Base-by-base conservation (phyloP, 2,113 vertebrate genomes). In the Zosterops hypoxanthus region DNA sequence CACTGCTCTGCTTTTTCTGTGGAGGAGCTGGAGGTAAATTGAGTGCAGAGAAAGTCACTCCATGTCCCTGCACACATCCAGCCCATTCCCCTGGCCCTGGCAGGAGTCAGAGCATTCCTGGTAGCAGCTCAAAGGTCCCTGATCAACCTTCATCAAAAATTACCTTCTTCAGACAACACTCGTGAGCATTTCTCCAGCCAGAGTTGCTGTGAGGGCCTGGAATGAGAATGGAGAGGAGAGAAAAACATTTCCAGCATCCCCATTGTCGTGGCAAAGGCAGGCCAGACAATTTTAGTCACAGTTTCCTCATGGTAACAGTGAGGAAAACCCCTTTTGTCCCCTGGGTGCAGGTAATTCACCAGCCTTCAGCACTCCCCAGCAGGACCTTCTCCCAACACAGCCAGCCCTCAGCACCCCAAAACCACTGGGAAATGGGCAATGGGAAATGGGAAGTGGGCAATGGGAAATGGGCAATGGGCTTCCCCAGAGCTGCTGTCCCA, bases 121-220 rank as follows among this genome's bases (percentile, higher is more conserved):
- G 23, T 2, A 15, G 69, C 73, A 72, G 41, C 70, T 56, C 55
- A 24, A 20, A 59, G 33, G 6, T 41, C 25, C 72, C 31, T 49
- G 3, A 31, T 29, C 20, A 31, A 9, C 20, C 47, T 49, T 24
- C 47, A 49, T 49, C 47, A 49, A 49, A 49, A 49, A 24, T 17
- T 0, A 4, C 36, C 18, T 64, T 42, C 46, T 50, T 52, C 44
- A 46, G 6, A 36, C 9, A 31, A 4, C 11, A 12, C 0, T 42
- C 46, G 24, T 75, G 68, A 44, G 9, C 29, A 28, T 23, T 65
- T 46, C 36, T 76, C 3, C 18, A 59, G 70, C 5, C 65, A 69
- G 39, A 12, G 17, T 11, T 20, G 19, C 46, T 82, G 16, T 14
- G 21, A 73, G 64, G 22, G 31, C 59, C 59, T 59, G 28, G n/a